A percentile compares a stretch with the other conserved stretches of the same genome.
Conservation (phyloP, 1,140 invertebrate genomes). For the Pachypsylla venusta region DNA sequence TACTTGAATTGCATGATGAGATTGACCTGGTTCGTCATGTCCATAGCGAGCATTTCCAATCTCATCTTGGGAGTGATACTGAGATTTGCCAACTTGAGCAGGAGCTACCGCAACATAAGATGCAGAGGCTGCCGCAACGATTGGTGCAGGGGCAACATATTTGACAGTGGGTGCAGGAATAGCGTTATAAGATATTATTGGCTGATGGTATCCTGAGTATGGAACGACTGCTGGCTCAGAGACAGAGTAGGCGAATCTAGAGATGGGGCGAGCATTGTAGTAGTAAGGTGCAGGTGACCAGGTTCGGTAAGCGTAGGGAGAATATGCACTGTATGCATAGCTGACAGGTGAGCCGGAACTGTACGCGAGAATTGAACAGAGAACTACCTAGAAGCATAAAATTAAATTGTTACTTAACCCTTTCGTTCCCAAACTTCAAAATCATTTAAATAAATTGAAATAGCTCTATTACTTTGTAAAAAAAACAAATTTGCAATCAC, state of each 20-base stretch:
- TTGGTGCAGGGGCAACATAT: slow-evolving; percentile 12
- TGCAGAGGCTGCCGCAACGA: slow-evolving; percentile 14
- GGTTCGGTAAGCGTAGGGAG: slow-evolving; percentile 13
- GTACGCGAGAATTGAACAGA: neutral
- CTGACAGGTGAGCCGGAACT: slow-evolving; percentile 24
- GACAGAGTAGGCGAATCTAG: slow-evolving; percentile 11
- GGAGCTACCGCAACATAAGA: neutral
- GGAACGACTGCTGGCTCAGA: neutral
- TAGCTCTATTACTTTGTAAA: too few relatives aligned
- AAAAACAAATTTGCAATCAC: too few relatives aligned
- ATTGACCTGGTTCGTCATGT: slow-evolving; percentile 36
- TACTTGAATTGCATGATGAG: slow-evolving; percentile 33
- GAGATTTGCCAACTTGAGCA: slow-evolving; percentile 29
- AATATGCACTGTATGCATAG: slow-evolving; percentile 29
- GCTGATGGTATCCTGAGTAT: neutral
- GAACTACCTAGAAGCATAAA: neutral
- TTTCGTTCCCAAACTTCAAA: too few relatives aligned
- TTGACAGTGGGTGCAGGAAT: neutral
- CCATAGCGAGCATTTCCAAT: slow-evolving; percentile 37
- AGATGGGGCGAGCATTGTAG: neutral
- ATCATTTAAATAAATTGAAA: too few relatives aligned
- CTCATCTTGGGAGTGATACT: slow-evolving; percentile 39
- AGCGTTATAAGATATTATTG: neutral
- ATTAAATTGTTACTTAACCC: too few relatives aligned
- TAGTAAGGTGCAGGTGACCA: slow-evolving; percentile 10